These are phyloP conservation scores for Poecile atricapillus DNA, from an alignment of 2,113 vertebrate genomes.

Conservation along the genomic window DNA sequence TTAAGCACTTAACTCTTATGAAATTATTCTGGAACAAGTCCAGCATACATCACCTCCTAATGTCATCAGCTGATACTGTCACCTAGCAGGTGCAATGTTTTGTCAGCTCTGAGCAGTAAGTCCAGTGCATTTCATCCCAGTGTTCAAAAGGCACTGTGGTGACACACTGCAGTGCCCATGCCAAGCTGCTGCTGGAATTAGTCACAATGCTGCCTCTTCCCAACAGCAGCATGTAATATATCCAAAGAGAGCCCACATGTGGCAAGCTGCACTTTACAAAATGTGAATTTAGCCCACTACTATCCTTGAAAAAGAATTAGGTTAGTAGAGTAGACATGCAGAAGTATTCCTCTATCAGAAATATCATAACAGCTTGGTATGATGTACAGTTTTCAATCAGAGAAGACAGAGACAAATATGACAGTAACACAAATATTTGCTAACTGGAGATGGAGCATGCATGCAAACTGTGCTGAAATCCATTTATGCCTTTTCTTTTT, in stretches of 20 bases:
- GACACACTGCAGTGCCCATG: not conserved
- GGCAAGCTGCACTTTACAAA: not conserved
- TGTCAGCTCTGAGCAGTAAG: not conserved
- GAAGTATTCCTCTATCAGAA: not conserved
- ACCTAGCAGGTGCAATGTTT: not conserved
- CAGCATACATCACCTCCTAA: not conserved
- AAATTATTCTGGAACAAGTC: not conserved
- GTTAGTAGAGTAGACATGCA: not conserved
- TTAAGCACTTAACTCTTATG: not conserved
- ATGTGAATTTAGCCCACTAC: not conserved
- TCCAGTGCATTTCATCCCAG: not conserved
- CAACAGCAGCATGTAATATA: rapidly evolving
- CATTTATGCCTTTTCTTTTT: not conserved
- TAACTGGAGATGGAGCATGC: not conserved
- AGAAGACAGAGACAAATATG: not conserved
- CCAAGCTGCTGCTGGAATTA: not conserved
- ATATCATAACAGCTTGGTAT: not conserved
- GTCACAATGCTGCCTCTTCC: not conserved
- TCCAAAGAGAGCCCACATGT: not conserved
- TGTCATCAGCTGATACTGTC: not conserved
- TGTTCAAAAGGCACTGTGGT: not conserved
- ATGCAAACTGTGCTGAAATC: not conserved
- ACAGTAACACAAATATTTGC: not conserved
- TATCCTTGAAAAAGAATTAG: not conserved
- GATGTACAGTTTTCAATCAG: not conserved